These are phyloP conservation scores for Zaprionus ornatus DNA, from an alignment of 1,140 invertebrate species.

Conservation along the genomic window DNA sequence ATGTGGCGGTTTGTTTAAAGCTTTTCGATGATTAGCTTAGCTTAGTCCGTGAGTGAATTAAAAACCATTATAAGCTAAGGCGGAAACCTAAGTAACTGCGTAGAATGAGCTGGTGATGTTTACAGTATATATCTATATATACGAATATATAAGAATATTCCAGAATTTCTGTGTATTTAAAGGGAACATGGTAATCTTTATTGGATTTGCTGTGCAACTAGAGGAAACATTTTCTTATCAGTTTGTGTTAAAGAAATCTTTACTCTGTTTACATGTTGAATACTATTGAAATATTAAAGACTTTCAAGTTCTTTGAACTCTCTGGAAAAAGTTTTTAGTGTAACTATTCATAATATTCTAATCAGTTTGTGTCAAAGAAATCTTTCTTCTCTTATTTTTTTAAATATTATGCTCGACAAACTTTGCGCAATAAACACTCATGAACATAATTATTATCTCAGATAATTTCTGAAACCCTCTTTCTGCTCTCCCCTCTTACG, in stretches of 20 bases:
- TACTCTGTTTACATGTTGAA: too few species aligned
- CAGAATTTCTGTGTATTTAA: too few species aligned
- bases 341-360: neutral
- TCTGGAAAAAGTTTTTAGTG: rapidly evolving
- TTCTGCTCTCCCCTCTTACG: neutral
- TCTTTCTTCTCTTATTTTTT: neutral
- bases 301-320: too few species aligned
- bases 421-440: neutral
- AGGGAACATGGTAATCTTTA: too few species aligned
- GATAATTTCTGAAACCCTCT: neutral
- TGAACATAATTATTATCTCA: neutral
- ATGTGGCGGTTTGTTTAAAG: neutral
- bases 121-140: too few species aligned
- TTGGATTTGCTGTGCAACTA: too few species aligned
- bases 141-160: too few species aligned
- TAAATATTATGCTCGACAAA: neutral
- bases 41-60: neutral
- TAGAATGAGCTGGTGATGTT: too few species aligned
- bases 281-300: too few species aligned
- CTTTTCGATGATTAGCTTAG: neutral
- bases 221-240: too few species aligned
- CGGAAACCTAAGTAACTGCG: neutral
- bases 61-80: neutral
- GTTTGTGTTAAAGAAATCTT: too few species aligned
- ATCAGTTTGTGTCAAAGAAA: neutral